Base-by-base conservation (phyloP, 2,888 invertebrate genomes). In the Parasteatoda lunata region DNA sequence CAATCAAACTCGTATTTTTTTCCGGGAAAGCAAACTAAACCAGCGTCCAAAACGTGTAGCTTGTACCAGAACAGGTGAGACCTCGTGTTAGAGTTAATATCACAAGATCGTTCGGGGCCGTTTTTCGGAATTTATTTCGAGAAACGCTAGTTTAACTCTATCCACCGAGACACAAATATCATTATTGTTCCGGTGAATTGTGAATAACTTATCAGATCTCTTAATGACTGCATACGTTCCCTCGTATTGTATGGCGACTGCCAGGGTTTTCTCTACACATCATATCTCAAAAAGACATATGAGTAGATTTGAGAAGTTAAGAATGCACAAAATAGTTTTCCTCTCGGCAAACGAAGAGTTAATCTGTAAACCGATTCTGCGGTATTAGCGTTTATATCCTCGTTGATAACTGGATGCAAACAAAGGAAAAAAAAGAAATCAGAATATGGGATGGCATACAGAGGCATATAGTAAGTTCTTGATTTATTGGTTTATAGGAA, bases 41-140 rank as follows among this genome's bases (percentile, higher is more conserved):
- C n/a, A n/a, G n/a, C 70, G 5, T 45, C 70, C 70, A 70, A 47
- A 70, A 70, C 70, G 70, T 45, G 70, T 70, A 47, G 70, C 47
- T 70, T 13, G 5, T 6, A 9, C 70, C 6, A 3, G 13, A 70
- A 47, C 9, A 6, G 70, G 30, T 47, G 7, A 7, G 30, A 70
- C 47, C 5, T 70, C 5, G 30, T 70, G 70, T 70, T 70, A 2
- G 48, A 70, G 45, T 70, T 13, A 70, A 8, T 13, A 66, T 1
- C 30, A n/a, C 8, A 59, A 59, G 59, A 11, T 9, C 8, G 59
- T 15, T 66, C n/a, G n/a, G n/a, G n/a, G 66, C n/a, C 13, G 6
- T 7, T 66, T n/a, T 66, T 66, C 9, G 13, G 66, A 69, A 7
- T 30, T 70, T 3, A 30, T 6, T 47, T 70, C 70, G 5, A 70